Base-by-base conservation (phyloP, 2,113 vertebrate species). In the Syngnathus scovelli region DNA sequence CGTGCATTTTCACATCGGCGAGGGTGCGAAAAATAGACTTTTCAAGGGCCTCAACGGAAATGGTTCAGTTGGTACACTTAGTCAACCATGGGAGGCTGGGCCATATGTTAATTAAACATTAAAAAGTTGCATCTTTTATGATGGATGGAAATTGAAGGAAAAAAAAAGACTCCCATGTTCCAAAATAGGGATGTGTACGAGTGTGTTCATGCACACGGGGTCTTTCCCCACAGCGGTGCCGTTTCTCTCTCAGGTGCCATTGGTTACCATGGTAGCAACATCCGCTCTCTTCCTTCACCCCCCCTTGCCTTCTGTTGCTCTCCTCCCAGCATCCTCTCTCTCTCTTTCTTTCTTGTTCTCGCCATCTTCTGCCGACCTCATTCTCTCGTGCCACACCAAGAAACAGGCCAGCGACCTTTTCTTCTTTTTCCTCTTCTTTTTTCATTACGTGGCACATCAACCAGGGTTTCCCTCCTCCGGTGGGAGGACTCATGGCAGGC, bases 231-330 rank as follows among this genome's bases (percentile, higher is more conserved):
- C 71, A 86, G 87, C 68, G 67, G 85, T 87, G 83, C 84, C 83
- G 82, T 71, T 85, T 78, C 78, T 81, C 81, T 81, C 82, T 79
- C 78, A 85, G 84, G 82, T 86, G 88, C 88, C 71, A 77, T 79
- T 12, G 16, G 88, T 89, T 88, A 82, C 88, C 88, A 89, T 89
- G 86, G 88, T 76, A 89, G 88, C 88, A 83, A 79, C 83, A 84
- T 84, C 77, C 61, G 61, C 43, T 72, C 61, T 60, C 33, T 41
- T 69, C 46, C 59, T 76, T 76, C 58, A 46, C 33, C 71, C 67
- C 72, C 63, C 61, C 19, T 61, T 38, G 77, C 62, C 72, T 27
- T 66, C 71, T 69, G n/a, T 56, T 38, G 64, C 23, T 70, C 58
- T 43, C 8, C 44, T 52, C 37, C 70, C 23, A 27, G 78, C 54